These are phyloP conservation scores for Oryctolagus cuniculus DNA, from an alignment of 2,113 vertebrate genomes.

Conservation along the genomic window mOryCun1.1 NC_091432.1:183426001-183426500, in stretches of 20 bases:
- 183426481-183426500: no score
- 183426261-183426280: not conserved
- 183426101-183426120: conserved; percentile 24
- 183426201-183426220: conserved; percentile 13
- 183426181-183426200: not conserved
- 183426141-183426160: not conserved
- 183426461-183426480: no score
- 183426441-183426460: no score
- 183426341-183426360: no score
- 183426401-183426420: no score
- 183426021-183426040: conserved; percentile 55
- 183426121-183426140: conserved; percentile 42
- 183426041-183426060: conserved; percentile 33
- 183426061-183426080: conserved; percentile 17
- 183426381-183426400: no score
- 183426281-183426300: conserved; percentile 10
- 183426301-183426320: conserved; percentile 56
- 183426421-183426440: no score
- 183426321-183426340: not conserved
- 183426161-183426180: not conserved
- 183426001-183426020: conserved; percentile 52
- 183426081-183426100: conserved; percentile 46
- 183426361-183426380: no score
- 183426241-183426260: not conserved
- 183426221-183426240: conserved; percentile 40